Conservation (phyloP, 2,797 vertebrate species). For the Nothura maculosa region DNA sequence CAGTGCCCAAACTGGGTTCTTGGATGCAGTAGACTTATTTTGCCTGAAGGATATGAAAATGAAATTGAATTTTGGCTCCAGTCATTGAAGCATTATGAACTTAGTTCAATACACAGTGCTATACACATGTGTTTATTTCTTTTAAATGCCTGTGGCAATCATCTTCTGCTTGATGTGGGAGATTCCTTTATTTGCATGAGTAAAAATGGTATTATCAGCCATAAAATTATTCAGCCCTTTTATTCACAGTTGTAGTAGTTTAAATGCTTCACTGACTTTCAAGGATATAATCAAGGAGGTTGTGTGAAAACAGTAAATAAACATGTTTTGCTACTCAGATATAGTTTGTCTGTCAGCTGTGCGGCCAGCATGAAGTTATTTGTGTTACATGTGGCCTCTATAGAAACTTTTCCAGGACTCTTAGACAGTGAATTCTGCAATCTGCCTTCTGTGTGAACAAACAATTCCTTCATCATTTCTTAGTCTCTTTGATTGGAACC, state of each 20-base stretch:
- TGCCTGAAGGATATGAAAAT: background rate
- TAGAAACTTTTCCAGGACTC: slow-evolving; percentile 3
- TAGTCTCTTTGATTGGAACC: background rate
- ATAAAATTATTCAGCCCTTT: slow-evolving; percentile 50
- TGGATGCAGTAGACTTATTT: background rate
- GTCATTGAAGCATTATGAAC: rapidly evolving
- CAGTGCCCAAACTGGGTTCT: background rate
- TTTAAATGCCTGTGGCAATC: background rate
- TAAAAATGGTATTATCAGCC: slow-evolving; percentile 11
- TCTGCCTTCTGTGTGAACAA: background rate
- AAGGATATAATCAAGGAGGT: slow-evolving; percentile 1
- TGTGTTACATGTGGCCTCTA: background rate
- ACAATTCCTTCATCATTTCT: background rate
- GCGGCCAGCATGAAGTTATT: background rate
- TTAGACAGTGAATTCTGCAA: background rate
- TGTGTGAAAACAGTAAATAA: slow-evolving; percentile 27
- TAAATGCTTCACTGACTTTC: slow-evolving; percentile 36
- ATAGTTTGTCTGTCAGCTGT: slow-evolving; percentile 11
- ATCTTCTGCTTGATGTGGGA: background rate
- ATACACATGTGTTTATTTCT: rapidly evolving
- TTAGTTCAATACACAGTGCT: background rate
- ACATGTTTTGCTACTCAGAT: background rate
- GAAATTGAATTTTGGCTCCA: background rate
- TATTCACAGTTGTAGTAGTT: background rate
- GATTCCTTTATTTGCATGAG: slow-evolving; percentile 22